Conservation (phyloP, 2,888 invertebrate species). For the Byasa hedistus region DNA sequence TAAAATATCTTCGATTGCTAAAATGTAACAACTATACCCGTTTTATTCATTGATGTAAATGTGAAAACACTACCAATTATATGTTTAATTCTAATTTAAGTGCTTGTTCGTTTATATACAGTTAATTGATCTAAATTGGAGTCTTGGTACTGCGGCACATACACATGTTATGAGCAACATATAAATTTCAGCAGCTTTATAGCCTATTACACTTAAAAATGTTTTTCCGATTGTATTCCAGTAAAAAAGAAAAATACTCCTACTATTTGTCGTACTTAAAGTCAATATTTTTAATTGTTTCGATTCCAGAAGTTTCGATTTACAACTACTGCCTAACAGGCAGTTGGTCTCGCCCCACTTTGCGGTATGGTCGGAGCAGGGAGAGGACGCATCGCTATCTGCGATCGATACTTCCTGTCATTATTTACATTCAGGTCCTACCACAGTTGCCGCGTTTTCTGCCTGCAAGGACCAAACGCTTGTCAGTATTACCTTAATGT, state of each 20-base stretch:
- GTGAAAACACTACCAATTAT: background rate
- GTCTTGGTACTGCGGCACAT: background rate
- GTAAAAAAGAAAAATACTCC: no score
- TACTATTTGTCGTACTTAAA: no score
- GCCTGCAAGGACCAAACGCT: constrained; percentile 82
- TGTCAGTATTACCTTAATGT: constrained; percentile 63
- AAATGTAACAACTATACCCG: background rate
- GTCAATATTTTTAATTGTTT: constrained; percentile 5
- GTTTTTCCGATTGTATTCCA: no score
- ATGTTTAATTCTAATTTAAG: constrained; percentile 12
- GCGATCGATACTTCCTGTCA: constrained; percentile 78
- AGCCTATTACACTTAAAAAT: background rate
- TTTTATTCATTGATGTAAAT: background rate
- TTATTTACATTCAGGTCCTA: constrained; percentile 81
- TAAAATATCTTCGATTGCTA: background rate
- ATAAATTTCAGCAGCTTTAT: background rate
- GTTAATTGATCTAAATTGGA: constrained; percentile 20
- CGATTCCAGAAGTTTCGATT: constrained; percentile 76
- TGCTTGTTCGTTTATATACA: constrained; percentile 1
- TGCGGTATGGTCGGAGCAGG: constrained; percentile 77
- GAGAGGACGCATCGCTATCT: constrained; percentile 62
- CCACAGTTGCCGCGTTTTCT: constrained; percentile 83
- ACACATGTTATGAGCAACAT: background rate
- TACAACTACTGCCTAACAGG: constrained; percentile 82
- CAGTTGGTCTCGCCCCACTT: constrained; percentile 81